Base-by-base conservation (phyloP, 2,888 invertebrate genomes). In the Nomada fucata region DNA sequence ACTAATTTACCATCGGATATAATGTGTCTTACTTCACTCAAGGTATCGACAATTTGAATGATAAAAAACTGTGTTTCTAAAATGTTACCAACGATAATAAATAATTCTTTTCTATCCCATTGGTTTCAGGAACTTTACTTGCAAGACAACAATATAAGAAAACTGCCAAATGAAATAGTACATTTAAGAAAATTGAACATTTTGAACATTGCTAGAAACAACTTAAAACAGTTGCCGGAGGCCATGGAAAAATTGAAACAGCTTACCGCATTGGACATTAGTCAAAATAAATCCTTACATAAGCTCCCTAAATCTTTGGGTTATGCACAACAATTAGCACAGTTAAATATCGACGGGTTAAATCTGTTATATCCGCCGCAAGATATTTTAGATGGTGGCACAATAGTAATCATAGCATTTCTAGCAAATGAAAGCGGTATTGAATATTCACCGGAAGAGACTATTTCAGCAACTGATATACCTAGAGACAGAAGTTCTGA, bases 131-230 rank as follows among this genome's bases (percentile, higher is more conserved):
- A 97, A 92, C 94, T 98, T 79, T 96, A 97, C 94, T 89, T 97
- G 84, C 96, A 96, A 91, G 95, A 96, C 91, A 98, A 98, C 95
- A 94, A 95, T 82, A 93, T 98, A 77, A 95, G 95, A 91, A 94
- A 94, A 89, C 94, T 98, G 92, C 97, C 97, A 83, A 95, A 96
- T 79, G 95, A 95, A 84, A 95, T 98, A 90, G 95, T 96, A 88
- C 94, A 94, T 81, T 94, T 97, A 89, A 94, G 94, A 84, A 95
- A 95, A 85, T 94, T 98, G 83, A 95, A 95, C 92, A 94, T 96
- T 86, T 94, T 97, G 79, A 96, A 97, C 95, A 93, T 96, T 52
- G 96, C 97, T 47, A 95, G 95, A 88, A 98, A 98, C 94, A 95
- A 94, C 88, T 94, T 97, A 67, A 95, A 95, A 91, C 93, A 93